phyloP scores from a whole-genome alignment of 2,888 invertebrate genomes.

The Peribatodes rhomboidaria region DNA sequence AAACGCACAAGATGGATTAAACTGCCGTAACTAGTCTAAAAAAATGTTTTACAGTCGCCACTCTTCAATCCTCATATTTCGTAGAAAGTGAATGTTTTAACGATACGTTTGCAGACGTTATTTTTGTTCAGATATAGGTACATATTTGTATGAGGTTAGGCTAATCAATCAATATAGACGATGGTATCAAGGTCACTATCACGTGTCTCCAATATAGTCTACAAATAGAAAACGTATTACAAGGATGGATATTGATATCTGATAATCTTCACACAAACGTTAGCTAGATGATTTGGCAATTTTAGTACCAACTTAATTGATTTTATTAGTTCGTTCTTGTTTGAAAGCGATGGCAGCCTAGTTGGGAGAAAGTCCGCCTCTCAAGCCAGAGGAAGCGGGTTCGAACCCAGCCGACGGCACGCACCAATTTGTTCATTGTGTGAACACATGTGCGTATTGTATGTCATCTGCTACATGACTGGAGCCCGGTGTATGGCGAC shows the following conservation, averaged over 20 bases:
- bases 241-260: slow-evolving; percentile 6
- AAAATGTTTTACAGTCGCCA: neutral
- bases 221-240: slow-evolving; percentile 10
- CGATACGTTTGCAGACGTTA: neutral
- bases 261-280: slow-evolving; percentile 12
- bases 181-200: slow-evolving; percentile 17
- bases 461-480: too few species aligned
- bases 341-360: too few species aligned
- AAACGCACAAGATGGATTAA: slow-evolving; percentile 3
- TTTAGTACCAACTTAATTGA: slow-evolving; percentile 11
- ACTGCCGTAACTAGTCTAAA: neutral
- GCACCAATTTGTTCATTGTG: too few species aligned
- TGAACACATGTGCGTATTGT: too few species aligned
- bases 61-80: neutral
- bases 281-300: slow-evolving; percentile 17
- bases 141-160: neutral
- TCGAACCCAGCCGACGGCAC: too few species aligned
- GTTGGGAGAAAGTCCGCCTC: too few species aligned
- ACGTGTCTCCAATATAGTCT: slow-evolving; percentile 9
- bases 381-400: too few species aligned
- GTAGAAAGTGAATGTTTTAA: too few species aligned
- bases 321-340: slow-evolving; percentile 11
- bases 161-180: slow-evolving; percentile 19
- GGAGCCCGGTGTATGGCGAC: too few species aligned
- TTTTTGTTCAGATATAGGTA: neutral